A percentile compares a stretch with the other conserved stretches of the same genome.
Conservation (phyloP, 2,113 vertebrate genomes). For the Callopanchax toddi region DNA sequence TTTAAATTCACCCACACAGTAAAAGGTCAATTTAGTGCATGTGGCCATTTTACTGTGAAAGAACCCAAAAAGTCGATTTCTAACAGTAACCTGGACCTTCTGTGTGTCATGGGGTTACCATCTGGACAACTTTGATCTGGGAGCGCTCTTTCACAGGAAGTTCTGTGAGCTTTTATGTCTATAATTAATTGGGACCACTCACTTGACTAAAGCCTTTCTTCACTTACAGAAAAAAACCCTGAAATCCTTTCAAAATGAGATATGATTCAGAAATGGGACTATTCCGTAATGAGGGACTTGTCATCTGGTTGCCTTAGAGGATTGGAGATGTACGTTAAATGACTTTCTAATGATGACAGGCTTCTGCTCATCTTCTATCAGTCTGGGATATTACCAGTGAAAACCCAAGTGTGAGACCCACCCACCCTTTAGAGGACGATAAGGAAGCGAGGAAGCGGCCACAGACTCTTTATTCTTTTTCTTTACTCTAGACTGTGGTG, state of each 20-base stretch:
- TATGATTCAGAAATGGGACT: conserved; percentile 21
- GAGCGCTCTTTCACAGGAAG: conserved; percentile 10
- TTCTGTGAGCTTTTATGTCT: conserved; percentile 8
- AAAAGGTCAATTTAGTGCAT: not conserved
- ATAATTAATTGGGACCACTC: conserved; percentile 13
- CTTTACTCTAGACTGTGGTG: conserved; percentile 30
- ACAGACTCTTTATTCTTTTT: conserved; percentile 43
- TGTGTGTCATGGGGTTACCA: conserved; percentile 1
- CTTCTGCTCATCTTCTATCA: conserved; percentile 30
- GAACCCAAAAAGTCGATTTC: not conserved
- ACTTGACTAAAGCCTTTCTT: conserved; percentile 16
- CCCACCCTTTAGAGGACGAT: conserved; percentile 65
- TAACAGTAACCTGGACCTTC: not conserved
- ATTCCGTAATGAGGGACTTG: conserved; percentile 16
- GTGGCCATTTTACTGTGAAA: not conserved
- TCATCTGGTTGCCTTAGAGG: conserved; percentile 17
- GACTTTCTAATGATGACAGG: conserved; percentile 22
- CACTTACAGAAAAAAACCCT: conserved; percentile 9
- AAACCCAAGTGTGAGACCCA: conserved; percentile 58
- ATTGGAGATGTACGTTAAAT: conserved; percentile 23
- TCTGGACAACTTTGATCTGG: conserved; percentile 1
- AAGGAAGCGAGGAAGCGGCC: conserved; percentile 67
- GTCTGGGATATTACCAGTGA: conserved; percentile 39
- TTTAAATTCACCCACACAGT: not conserved
- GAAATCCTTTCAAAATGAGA: conserved; percentile 22